phyloP scores from a whole-genome alignment of 2,113 vertebrate species.

The Stigmatopora nigra region DNA sequence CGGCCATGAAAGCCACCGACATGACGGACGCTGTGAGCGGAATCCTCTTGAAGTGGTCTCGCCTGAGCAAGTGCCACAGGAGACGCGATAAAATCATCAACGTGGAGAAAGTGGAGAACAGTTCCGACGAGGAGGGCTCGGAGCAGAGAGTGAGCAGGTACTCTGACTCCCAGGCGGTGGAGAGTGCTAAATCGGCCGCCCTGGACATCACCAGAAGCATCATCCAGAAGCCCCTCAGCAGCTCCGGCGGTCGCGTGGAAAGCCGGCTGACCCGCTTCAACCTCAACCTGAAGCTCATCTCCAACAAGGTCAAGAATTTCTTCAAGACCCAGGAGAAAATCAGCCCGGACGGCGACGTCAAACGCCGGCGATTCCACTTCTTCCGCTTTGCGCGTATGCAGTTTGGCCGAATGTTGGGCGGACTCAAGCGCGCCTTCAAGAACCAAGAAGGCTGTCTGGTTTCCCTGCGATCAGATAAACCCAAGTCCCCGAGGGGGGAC shows the following conservation, averaged over 20 bases:
- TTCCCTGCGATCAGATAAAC: not conserved
- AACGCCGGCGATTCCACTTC: not conserved
- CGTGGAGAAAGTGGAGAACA: not conserved
- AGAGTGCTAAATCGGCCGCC: not conserved
- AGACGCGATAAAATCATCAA: not conserved
- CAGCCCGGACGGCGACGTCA: not conserved
- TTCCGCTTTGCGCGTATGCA: constrained; percentile 1
- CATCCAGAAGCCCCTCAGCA: not conserved
- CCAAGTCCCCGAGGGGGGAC: not conserved
- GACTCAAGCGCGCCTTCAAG: constrained; percentile 1
- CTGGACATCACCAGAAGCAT: constrained; percentile 2
- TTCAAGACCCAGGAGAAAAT: not conserved
- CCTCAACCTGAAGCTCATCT: constrained; percentile 8
- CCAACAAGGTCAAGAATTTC: constrained; percentile 8
- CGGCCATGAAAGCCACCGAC: not conserved
- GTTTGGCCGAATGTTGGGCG: constrained; percentile 1
- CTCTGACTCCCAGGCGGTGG: not conserved
- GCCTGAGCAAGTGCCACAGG: not conserved
- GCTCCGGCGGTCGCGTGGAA: not conserved
- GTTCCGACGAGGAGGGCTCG: not conserved
- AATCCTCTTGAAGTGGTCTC: constrained; percentile 4
- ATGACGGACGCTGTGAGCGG: not conserved
- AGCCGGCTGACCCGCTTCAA: not conserved
- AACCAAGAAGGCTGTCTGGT: constrained; percentile 3
- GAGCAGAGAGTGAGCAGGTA: not conserved